Conservation (phyloP, 2,113 vertebrate genomes). For the Zosterops pallidus region DNA sequence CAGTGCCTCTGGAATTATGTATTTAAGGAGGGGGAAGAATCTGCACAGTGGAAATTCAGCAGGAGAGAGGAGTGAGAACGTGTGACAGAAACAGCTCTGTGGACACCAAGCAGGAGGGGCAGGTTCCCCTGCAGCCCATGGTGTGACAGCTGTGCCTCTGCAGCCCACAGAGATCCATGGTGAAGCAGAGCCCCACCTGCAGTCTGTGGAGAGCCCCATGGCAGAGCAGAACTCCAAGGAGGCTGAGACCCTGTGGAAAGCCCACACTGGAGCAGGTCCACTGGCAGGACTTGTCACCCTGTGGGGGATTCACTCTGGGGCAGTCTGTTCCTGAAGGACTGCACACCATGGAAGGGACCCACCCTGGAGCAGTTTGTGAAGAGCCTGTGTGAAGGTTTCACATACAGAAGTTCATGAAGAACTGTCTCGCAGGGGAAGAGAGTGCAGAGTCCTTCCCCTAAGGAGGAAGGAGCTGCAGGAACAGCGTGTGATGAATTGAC, state of each 20-base stretch:
- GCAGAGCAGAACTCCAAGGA: neutral
- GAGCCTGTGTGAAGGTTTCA: neutral
- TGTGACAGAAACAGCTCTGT: neutral
- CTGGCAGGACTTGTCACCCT: neutral
- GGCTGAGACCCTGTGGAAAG: neutral
- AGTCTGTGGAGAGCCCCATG: fast-evolving
- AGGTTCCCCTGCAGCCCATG: fast-evolving
- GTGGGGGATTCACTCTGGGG: neutral
- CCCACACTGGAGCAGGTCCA: neutral
- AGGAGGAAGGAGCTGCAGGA: neutral
- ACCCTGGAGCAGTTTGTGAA: neutral
- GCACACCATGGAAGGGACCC: neutral
- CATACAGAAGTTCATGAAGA: neutral
- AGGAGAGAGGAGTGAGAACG: neutral
- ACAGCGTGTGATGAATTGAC: no score
- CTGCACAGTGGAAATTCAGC: neutral
- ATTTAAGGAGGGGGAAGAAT: neutral
- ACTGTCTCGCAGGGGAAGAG: neutral
- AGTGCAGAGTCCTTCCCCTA: neutral
- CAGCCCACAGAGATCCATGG: no score
- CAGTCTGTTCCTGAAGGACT: neutral
- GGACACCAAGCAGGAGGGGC: neutral
- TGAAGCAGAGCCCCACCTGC: neutral
- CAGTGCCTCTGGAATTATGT: no score
- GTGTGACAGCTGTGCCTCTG: neutral